Evolutionary conservation across 2,888 invertebrate species (phyloP).

Genomic region (Zaprionus lineosus): DNA sequence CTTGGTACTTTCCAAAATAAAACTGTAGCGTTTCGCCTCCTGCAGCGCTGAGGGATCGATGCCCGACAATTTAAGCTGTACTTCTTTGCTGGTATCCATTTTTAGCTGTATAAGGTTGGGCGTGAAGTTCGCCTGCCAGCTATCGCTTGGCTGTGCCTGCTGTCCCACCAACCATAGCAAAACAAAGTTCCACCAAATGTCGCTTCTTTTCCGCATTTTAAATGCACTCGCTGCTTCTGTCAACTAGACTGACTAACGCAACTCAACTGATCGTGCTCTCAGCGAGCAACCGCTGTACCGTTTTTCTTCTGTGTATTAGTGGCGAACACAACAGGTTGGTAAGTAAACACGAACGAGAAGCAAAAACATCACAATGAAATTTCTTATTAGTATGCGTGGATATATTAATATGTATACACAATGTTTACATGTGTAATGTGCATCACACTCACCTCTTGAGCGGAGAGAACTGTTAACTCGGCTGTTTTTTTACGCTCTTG

Average conservation of each 20-base stretch:
- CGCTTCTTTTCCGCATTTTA: background rate
- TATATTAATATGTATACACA: no score
- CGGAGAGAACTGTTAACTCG: no score
- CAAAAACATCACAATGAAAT: no score
- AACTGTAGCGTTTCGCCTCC: slow-evolving; percentile 44
- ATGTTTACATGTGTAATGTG: no score
- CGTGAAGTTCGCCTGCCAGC: slow-evolving; percentile 70
- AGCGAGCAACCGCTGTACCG: no score
- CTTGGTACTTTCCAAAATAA: slow-evolving; percentile 62
- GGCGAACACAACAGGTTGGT: background rate
- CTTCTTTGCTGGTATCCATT: slow-evolving; percentile 61
- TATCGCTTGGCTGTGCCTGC: background rate
- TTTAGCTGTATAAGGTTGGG: slow-evolving; percentile 61
- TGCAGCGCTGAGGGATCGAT: slow-evolving; percentile 14
- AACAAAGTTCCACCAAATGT: background rate
- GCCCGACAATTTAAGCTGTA: slow-evolving; percentile 52
- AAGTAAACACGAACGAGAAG: background rate
- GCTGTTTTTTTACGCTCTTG: no score
- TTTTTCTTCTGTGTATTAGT: no score
- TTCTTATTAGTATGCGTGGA: no score
- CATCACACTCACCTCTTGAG: no score
- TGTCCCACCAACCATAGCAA: slow-evolving; percentile 14
- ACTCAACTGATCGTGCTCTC: background rate
- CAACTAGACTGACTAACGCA: no score
- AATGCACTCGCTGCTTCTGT: background rate